Evolutionary conservation across 23 tunicate species (phyloP).

Genomic region (Diplosoma virens): DNA sequence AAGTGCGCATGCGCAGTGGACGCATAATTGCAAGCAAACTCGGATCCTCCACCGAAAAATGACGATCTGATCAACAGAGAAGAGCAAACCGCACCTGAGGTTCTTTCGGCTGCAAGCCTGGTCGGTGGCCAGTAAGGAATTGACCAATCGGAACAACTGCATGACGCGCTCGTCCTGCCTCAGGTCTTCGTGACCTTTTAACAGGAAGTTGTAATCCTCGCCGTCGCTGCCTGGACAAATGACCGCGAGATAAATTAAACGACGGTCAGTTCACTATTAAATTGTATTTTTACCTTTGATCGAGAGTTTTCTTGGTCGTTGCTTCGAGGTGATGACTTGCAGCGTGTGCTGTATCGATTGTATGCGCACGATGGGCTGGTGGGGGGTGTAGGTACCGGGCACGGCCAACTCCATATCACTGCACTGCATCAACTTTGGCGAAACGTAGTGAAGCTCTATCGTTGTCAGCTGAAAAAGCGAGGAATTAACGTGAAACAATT

Average conservation of each 20-base stretch:
- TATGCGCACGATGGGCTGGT: constrained; percentile 62
- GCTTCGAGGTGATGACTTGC: constrained; percentile 91
- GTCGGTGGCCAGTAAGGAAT: constrained; percentile 75
- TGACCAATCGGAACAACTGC: constrained; percentile 98
- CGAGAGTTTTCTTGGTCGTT: constrained; percentile 88
- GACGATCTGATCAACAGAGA: neutral
- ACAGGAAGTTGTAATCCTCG: constrained; percentile 73
- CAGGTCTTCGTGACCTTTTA: constrained; percentile 96
- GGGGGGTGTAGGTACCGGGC: constrained; percentile 96
- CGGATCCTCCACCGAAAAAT: too few relatives aligned
- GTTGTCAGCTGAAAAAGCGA: constrained; percentile 80
- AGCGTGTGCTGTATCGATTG: constrained; percentile 72
- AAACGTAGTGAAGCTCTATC: constrained; percentile 86
- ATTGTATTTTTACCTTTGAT: constrained; percentile 56
- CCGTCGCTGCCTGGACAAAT: constrained; percentile 88
- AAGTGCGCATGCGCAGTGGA: too few relatives aligned
- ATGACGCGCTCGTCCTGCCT: constrained; percentile 98
- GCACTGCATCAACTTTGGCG: constrained; percentile 84
- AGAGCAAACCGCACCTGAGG: constrained; percentile 41
- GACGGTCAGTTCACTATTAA: neutral
- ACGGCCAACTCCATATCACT: constrained; percentile 89
- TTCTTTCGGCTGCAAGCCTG: constrained; percentile 80
- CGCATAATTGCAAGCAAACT: too few relatives aligned
- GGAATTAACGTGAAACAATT: too few relatives aligned
- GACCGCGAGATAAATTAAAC: neutral